Base-by-base conservation (phyloP, 2,797 vertebrate genomes). In the Gorsachius magnificus region DNA sequence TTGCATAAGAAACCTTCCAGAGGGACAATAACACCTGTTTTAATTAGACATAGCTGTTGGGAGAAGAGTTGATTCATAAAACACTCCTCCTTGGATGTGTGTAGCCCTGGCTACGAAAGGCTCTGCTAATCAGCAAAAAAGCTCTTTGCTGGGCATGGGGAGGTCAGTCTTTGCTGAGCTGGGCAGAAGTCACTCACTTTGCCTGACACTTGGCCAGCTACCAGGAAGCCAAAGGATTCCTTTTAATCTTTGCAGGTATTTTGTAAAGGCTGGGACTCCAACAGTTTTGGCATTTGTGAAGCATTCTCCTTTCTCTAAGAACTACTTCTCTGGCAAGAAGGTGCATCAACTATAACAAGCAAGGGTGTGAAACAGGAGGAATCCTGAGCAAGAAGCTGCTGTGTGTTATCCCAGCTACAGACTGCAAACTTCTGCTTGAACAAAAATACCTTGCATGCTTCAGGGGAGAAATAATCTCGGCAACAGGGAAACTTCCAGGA, bases 231-330 rank as follows among this genome's bases (percentile, higher is more conserved):
- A 58, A 90, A 89, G 29, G 75, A 43, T 33, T 82, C 43, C 19
- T 50, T 95, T 89, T 76, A 33, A 95, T 97, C 70, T 94, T 60
- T 35, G 53, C 98, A 99, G 99, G 97, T 99, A 97, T 96, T 98
- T 97, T 50, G 98, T 99, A 31, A 99, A 99, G 97, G 98, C 98
- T 2, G 98, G 99, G 60, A 99, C 98, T 6, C 99, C 99, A 8
- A 97, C 98, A 9, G 98, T 99, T 95, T 96, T 99, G 64, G 88
- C 99, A 29, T 96, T 99, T 95, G 99, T 98, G 9, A 98, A 98
- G 35, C 93, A 19, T 29, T 99, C 99, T 6, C 41, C 97, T 5
- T 99, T 99, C 96, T 97, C 87, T 22, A 97, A 97, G 97, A 98
- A 98, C 87, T 99, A 98, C 95, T 98, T 99, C 95, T 97, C 91